Evolutionary conservation across 2,888 invertebrate genomes (phyloP).

Genomic region (Trachelus tabidus): DNA sequence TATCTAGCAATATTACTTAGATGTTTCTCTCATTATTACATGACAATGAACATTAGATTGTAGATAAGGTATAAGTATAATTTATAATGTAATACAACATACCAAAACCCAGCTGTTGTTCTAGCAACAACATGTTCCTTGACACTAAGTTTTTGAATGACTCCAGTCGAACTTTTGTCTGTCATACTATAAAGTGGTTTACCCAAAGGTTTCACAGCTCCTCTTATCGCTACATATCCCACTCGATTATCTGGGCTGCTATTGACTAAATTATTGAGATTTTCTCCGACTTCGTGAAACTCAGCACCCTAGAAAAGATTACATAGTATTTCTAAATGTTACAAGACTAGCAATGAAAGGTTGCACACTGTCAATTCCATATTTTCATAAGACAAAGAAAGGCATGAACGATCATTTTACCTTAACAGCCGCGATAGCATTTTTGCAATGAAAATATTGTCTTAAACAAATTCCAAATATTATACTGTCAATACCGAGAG

Average conservation of each 20-base stretch:
- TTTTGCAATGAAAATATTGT: slow-evolving; percentile 81
- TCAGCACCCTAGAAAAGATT: slow-evolving; percentile 72
- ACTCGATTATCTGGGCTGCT: slow-evolving; percentile 74
- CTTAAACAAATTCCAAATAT: slow-evolving; percentile 80
- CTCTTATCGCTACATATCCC: slow-evolving; percentile 81
- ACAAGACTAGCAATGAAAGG: background rate
- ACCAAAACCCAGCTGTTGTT: slow-evolving; percentile 87
- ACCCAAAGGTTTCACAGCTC: slow-evolving; percentile 80
- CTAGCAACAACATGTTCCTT: slow-evolving; percentile 87
- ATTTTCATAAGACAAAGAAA: background rate
- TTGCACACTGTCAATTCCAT: background rate
- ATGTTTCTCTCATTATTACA: background rate
- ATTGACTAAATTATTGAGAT: slow-evolving; percentile 73
- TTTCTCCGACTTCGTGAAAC: slow-evolving; percentile 74
- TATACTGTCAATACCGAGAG: slow-evolving; percentile 79
- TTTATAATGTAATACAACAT: slow-evolving; percentile 12
- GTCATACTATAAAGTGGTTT: slow-evolving; percentile 80
- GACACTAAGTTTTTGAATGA: slow-evolving; percentile 82
- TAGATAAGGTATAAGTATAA: background rate
- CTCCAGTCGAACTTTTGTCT: slow-evolving; percentile 79
- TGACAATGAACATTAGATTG: background rate
- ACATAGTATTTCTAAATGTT: background rate
- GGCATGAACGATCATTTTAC: slow-evolving; percentile 64
- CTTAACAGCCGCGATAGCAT: slow-evolving; percentile 77
- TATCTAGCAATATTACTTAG: background rate